Conservation (phyloP, 2,797 vertebrate species). For the Eulemur albifrons region DNA sequence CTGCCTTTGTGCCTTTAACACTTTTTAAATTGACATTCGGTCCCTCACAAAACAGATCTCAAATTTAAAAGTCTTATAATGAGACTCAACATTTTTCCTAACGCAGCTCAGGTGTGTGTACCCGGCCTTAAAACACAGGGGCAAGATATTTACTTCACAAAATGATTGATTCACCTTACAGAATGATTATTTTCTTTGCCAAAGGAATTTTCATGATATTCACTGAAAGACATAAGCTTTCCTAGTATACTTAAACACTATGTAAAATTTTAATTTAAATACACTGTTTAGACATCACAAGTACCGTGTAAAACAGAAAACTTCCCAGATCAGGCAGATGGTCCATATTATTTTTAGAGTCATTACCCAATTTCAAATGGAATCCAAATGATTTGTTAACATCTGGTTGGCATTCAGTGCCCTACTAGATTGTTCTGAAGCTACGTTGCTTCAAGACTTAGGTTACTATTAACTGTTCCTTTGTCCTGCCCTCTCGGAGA, state of each 20-base stretch:
- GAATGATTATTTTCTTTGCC: neutral
- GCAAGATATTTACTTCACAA: neutral
- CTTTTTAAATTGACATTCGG: neutral
- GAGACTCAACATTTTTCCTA: neutral
- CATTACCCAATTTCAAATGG: neutral
- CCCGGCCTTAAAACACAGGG: neutral
- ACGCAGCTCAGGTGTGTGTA: neutral
- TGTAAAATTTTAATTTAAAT: slow-evolving; percentile 2
- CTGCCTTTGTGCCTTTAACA: neutral
- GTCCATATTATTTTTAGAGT: neutral
- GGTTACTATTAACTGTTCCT: neutral
- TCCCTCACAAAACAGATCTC: neutral
- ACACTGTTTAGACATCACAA: neutral
- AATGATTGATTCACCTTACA: neutral
- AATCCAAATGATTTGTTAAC: slow-evolving; percentile 28
- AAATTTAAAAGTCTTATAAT: neutral
- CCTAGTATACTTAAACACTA: neutral
- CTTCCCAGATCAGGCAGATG: neutral
- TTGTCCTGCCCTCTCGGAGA: neutral
- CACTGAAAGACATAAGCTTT: neutral
- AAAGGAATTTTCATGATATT: neutral
- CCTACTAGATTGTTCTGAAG: neutral
- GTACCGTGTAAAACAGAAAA: neutral
- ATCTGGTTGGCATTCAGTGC: neutral
- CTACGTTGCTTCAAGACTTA: neutral